phyloP scores from a whole-genome alignment of 2,888 invertebrate genomes.

The Microchrysa polita region DNA sequence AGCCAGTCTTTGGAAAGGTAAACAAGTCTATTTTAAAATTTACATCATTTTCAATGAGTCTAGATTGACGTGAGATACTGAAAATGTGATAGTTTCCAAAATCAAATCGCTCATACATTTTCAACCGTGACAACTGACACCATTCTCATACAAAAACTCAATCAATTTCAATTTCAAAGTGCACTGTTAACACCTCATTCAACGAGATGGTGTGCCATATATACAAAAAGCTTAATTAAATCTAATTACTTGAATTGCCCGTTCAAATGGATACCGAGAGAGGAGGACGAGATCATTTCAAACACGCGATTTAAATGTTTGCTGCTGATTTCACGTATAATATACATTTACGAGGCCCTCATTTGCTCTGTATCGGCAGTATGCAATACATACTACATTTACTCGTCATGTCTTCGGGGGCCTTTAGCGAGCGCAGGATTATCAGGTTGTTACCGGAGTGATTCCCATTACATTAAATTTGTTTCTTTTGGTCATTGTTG shows the following conservation, averaged over 20 bases:
- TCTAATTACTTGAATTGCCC: conserved; percentile 49
- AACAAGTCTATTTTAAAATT: too few relatives aligned
- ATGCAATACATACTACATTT: neutral
- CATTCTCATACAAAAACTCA: neutral
- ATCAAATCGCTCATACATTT: too few relatives aligned
- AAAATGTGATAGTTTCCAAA: too few relatives aligned
- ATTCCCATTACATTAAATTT: conserved; percentile 13
- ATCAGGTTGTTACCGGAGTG: conserved; percentile 12
- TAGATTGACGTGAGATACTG: too few relatives aligned
- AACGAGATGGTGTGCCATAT: conserved; percentile 35
- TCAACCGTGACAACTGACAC: neutral
- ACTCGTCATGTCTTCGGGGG: neutral
- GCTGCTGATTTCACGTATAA: conserved; percentile 21
- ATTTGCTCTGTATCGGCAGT: neutral
- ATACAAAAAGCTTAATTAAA: conserved; percentile 49
- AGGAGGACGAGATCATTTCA: conserved; percentile 18
- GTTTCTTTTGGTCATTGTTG: conserved; percentile 20
- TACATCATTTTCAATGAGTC: too few relatives aligned
- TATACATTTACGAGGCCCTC: too few relatives aligned
- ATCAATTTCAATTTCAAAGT: neutral
- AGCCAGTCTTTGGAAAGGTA: too few relatives aligned
- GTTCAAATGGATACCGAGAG: conserved; percentile 32
- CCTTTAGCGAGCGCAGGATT: neutral
- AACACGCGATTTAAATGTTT: conserved; percentile 48
- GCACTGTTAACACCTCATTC: neutral